phyloP scores from a whole-genome alignment of 2,888 invertebrate species.

The Drosophila buzzatii region DNA sequence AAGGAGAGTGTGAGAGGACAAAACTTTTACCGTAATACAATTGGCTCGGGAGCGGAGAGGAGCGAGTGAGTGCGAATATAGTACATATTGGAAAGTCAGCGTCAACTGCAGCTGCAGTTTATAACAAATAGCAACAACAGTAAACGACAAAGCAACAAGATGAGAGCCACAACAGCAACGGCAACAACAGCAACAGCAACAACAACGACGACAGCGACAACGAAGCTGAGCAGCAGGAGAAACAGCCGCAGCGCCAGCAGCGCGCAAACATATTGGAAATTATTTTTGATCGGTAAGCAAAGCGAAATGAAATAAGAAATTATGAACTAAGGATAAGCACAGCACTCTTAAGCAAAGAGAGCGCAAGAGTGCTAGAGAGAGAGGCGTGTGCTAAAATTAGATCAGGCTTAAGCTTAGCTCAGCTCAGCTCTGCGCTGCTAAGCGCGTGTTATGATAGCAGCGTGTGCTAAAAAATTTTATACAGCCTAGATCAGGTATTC shows the following conservation, averaged over 20 bases:
- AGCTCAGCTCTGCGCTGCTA: not conserved
- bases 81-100: constrained; percentile 1
- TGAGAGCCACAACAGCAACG: constrained; percentile 35
- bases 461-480: constrained; percentile 6
- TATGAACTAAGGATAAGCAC: constrained; percentile 1
- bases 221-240: constrained; percentile 9
- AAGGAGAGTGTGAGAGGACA: constrained; percentile 3
- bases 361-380: not conserved
- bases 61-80: constrained; percentile 18
- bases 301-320: not conserved
- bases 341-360: not conserved
- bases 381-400: not conserved
- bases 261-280: constrained; percentile 64
- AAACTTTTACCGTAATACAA: constrained; percentile 37
- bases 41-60: constrained; percentile 4
- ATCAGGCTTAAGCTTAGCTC: not conserved
- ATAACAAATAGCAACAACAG: constrained; percentile 9
- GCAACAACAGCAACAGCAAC: constrained; percentile 23
- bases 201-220: constrained; percentile 23
- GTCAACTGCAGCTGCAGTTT: constrained; percentile 26
- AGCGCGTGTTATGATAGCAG: not conserved
- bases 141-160: constrained; percentile 42
- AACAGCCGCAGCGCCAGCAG: constrained; percentile 30
- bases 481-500: not conserved
- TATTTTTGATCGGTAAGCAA: constrained; percentile 78